Conservation (phyloP, 2,113 vertebrate genomes). For the Antigone vipio region DNA sequence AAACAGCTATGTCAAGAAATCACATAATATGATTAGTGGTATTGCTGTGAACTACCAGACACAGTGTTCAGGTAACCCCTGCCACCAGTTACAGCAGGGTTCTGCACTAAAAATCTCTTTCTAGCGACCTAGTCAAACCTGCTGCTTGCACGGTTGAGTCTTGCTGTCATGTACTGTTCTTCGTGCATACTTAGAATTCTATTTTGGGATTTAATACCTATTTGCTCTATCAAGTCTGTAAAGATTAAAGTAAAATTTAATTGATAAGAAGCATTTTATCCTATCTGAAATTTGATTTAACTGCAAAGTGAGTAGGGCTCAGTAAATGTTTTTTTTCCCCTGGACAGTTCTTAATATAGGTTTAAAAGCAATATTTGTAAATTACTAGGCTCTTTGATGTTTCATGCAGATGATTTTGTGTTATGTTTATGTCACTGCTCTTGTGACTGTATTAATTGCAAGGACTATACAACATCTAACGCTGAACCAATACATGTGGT, state of each 20-base stretch:
- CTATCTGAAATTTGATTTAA: not conserved
- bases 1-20: not conserved
- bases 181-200: not conserved
- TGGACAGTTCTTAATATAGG: not conserved
- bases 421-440: not conserved
- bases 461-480: not conserved
- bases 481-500: not conserved
- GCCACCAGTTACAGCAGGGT: not conserved
- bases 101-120: not conserved
- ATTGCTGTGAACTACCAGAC: not conserved
- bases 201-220: not conserved
- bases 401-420: not conserved
- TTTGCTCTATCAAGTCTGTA: not conserved
- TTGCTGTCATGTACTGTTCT: not conserved
- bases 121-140: not conserved
- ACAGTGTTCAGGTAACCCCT: not conserved
- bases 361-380: conserved; percentile 1
- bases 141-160: not conserved
- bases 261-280: not conserved
- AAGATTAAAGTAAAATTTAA: not conserved
- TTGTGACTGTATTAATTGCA: not conserved
- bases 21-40: not conserved
- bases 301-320: not conserved
- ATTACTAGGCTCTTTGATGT: not conserved
- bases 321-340: not conserved